Evolutionary conservation across 2,113 vertebrate species (phyloP), one percentile per base, ranked within the genome.

Genomic region (Megaleporinus macrocephalus): DNA sequence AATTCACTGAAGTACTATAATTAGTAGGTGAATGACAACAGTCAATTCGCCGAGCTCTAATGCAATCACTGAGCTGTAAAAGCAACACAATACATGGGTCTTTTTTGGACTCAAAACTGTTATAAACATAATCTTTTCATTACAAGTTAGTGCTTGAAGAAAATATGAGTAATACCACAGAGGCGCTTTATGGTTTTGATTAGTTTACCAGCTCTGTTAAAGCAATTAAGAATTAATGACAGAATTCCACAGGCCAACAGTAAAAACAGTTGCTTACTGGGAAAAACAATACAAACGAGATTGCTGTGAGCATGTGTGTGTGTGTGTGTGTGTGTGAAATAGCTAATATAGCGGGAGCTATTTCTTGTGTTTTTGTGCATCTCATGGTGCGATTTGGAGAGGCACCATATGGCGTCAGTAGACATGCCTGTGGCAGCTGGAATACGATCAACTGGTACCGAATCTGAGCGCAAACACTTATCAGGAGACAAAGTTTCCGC

Each of bases 1-100:
- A 86, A 83, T 86, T 86, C 49, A 75, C 77, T 76, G 78, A 83
- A 86, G 84, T 62, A 68, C 77, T 80, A 72, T 83, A 83, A 87
- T 84, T 84, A 87, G 77, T 69, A 53, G 18, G 73, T 72, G 77
- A 82, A 75, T 82, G 83, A 82, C 83, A 84, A 84, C 83, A 80
- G 83, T 84, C 79, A 84, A 87, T 81, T 76, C 72, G 47, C 55
- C 49, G 61, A 82, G 76, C 57, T 53, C 77, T 80, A 82, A 87
- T 80, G 80, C 80, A 87, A 73, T 78, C 86, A 82, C 30, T 80
- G 59, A 85, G 76, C 80, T 65, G 51, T 72, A 80, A 85, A 70
- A 27, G 62, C 76, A 76, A 72, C 72, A 73, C 33, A 24, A 63
- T 53, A 51, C 65, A 53, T n/a, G 27, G 26, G n/a, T n/a, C 49